Conservation (phyloP, 2,113 vertebrate species). For the Trematomus loennbergii region DNA sequence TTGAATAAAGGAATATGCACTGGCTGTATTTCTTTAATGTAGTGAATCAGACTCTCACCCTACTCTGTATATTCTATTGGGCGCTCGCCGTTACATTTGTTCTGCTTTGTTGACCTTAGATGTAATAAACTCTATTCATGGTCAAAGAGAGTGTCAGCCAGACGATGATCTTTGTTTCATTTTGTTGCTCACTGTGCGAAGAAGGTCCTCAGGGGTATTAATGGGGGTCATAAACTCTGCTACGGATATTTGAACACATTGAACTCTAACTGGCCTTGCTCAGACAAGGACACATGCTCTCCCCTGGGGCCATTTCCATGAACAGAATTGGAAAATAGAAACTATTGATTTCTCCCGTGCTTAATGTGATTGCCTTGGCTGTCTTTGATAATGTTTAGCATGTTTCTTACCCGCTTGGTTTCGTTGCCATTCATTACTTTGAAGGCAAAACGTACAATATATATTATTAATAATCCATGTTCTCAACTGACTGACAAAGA, state of each 20-base stretch:
- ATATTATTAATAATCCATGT: not conserved
- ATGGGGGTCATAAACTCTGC: constrained; percentile 77
- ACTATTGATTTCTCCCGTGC: constrained; percentile 67
- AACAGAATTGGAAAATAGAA: constrained; percentile 68
- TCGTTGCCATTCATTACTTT: not conserved
- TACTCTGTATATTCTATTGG: constrained; percentile 21
- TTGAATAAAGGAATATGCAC: not conserved
- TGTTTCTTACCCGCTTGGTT: not conserved
- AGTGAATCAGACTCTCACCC: not conserved
- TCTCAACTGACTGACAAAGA: too few relatives aligned
- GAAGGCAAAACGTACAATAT: not conserved
- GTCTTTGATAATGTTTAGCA: constrained; percentile 42
- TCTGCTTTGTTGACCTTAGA: constrained; percentile 58
- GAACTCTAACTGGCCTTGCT: constrained; percentile 78
- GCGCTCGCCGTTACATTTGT: constrained; percentile 31
- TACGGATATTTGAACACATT: constrained; percentile 77
- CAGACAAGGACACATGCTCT: constrained; percentile 66
- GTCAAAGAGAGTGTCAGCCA: constrained; percentile 55
- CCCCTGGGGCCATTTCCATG: constrained; percentile 60
- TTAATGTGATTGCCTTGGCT: constrained; percentile 60
- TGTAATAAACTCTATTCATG: constrained; percentile 55
- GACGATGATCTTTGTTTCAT: constrained; percentile 48
- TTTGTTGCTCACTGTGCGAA: constrained; percentile 39
- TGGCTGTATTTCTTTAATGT: not conserved
- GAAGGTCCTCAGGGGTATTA: constrained; percentile 66